Evolutionary conservation across 2,888 invertebrate genomes (phyloP).

Genomic region (Penaeus monodon): DNA sequence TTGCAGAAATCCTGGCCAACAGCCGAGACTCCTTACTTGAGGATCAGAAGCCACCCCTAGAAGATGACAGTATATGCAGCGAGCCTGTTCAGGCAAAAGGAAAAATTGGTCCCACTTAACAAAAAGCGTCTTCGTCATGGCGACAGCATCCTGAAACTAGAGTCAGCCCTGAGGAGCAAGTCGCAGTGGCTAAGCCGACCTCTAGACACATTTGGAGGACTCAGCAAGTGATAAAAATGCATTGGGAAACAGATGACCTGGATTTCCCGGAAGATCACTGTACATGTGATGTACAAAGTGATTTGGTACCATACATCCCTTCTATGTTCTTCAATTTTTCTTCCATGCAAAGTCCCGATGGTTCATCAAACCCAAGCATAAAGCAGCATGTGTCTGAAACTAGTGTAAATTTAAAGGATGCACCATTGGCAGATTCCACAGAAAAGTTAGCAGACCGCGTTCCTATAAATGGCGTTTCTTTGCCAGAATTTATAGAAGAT

Average conservation of each 20-base stretch:
- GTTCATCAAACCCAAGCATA: slow-evolving; percentile 92
- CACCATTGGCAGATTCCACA: slow-evolving; percentile 50
- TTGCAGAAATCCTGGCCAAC: slow-evolving; percentile 53
- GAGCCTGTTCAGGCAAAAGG: slow-evolving; percentile 49
- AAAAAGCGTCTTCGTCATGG: slow-evolving; percentile 48
- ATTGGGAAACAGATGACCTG: slow-evolving; percentile 59
- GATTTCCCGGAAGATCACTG: slow-evolving; percentile 56
- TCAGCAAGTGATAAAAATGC: slow-evolving; percentile 63
- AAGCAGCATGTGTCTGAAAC: slow-evolving; percentile 70
- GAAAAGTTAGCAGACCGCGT: slow-evolving; percentile 53
- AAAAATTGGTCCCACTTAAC: slow-evolving; percentile 48
- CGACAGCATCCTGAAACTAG: slow-evolving; percentile 47
- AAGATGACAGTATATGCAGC: slow-evolving; percentile 61
- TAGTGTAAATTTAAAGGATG: slow-evolving; percentile 44
- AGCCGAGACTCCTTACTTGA: slow-evolving; percentile 60
- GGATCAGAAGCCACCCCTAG: slow-evolving; percentile 51
- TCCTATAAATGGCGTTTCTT: slow-evolving; percentile 60
- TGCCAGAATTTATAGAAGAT: slow-evolving; percentile 64
- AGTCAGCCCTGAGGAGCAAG: slow-evolving; percentile 53
- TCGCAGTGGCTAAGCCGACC: slow-evolving; percentile 56
- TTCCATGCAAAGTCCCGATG: slow-evolving; percentile 85
- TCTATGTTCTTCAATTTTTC: slow-evolving; percentile 56
- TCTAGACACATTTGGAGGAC: slow-evolving; percentile 46
- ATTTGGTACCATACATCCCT: slow-evolving; percentile 57
- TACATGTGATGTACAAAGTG: slow-evolving; percentile 61